Evolutionary conservation across 2,797 vertebrate genomes (phyloP).

Genomic region (Peromyscus attwateri): DNA sequence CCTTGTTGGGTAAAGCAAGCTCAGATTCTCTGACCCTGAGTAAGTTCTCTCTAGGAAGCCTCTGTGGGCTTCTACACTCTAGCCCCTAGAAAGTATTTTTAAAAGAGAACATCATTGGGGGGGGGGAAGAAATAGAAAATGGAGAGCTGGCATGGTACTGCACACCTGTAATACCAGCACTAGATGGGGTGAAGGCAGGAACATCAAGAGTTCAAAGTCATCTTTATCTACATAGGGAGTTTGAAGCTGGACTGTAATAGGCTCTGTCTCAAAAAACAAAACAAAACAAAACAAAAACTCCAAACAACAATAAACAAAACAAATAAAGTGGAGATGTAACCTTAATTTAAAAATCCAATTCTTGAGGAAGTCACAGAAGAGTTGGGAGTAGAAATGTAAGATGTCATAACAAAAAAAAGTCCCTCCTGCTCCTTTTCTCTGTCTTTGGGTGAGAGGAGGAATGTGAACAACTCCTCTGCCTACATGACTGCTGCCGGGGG

Average conservation of each 20-base stretch:
- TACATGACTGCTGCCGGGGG: neutral
- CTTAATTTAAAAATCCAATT: neutral
- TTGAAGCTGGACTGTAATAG: neutral
- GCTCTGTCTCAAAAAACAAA: neutral
- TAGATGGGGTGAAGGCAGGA: neutral
- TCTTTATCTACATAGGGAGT: neutral
- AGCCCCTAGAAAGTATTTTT: too few relatives aligned
- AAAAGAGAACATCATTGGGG: neutral
- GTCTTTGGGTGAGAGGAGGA: neutral
- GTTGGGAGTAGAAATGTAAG: too few relatives aligned
- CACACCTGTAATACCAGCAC: neutral
- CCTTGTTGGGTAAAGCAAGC: too few relatives aligned
- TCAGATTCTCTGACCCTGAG: too few relatives aligned
- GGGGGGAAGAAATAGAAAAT: neutral
- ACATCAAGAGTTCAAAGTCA: neutral
- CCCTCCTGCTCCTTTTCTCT: neutral
- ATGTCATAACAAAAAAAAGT: too few relatives aligned
- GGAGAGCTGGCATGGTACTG: neutral
- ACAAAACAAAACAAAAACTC: neutral
- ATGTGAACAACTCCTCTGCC: neutral
- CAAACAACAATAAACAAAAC: neutral
- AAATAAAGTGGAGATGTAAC: neutral
- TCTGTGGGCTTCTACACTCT: too few relatives aligned
- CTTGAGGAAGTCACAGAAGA: too few relatives aligned
- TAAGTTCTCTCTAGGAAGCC: too few relatives aligned